These are phyloP conservation scores for Triplophysa tibetana DNA, from an alignment of 2,113 vertebrate species.

Conservation along the genomic window DNA sequence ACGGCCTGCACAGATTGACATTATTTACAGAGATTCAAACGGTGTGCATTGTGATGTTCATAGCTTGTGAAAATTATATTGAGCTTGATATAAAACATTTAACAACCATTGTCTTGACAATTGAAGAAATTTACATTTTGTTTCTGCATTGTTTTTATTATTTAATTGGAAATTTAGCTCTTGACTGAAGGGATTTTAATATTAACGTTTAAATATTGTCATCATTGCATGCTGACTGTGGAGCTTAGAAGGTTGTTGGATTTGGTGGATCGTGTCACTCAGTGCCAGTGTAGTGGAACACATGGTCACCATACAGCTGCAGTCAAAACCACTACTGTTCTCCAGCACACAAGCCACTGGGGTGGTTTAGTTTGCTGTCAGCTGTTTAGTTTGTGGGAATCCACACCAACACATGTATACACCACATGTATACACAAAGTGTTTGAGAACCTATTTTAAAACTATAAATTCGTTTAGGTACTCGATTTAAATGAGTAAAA, in stretches of 20 bases:
- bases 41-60: background rate
- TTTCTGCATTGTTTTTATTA: background rate
- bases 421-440: background rate
- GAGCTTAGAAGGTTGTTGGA: background rate
- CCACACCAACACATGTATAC: background rate
- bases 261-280: conserved; percentile 45
- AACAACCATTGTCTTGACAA: background rate
- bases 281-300: conserved; percentile 54
- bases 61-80: background rate
- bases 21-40: background rate
- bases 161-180: background rate
- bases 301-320: conserved; percentile 53
- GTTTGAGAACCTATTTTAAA: no score
- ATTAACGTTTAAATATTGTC: background rate
- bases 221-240: background rate
- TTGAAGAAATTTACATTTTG: background rate
- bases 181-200: conserved; percentile 4
- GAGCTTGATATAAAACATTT: background rate
- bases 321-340: conserved; percentile 58
- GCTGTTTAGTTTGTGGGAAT: conserved; percentile 16
- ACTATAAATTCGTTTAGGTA: no score
- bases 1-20: conserved; percentile 20
- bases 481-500: no score
- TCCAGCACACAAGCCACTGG: background rate
- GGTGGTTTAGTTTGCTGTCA: background rate